Percentiles rank a stretch among this genome's conserved stretches.
Conservation (phyloP, 2,113 vertebrate species). For the Panthera tigris region DNA sequence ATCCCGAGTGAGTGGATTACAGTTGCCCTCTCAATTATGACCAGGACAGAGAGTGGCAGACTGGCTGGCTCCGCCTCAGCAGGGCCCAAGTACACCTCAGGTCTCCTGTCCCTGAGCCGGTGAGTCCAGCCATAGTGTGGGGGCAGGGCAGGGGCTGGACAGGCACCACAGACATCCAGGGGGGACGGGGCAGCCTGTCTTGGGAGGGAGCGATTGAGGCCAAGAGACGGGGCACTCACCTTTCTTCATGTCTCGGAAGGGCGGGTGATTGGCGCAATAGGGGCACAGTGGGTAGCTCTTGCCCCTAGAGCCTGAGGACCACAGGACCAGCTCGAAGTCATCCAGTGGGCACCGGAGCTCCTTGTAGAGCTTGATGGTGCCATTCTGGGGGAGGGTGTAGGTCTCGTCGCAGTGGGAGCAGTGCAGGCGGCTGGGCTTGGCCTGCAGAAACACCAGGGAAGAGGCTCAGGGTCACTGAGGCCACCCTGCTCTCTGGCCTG, state of each 20-base stretch:
- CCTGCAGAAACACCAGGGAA: slow-evolving; percentile 80
- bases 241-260: slow-evolving; percentile 99
- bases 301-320: slow-evolving; percentile 95
- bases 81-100: no score
- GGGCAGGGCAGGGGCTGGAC: neutral
- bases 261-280: slow-evolving; percentile 97
- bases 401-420: slow-evolving; percentile 99
- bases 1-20: neutral
- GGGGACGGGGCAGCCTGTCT: neutral
- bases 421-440: slow-evolving; percentile 96
- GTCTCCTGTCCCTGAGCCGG: neutral
- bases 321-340: slow-evolving; percentile 97
- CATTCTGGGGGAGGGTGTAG: slow-evolving; percentile 96
- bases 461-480: neutral
- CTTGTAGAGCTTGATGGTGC: slow-evolving; percentile 98
- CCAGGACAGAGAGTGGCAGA: neutral
- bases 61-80: neutral
- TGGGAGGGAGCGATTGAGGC: neutral
- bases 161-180: neutral
- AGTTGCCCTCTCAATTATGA: neutral
- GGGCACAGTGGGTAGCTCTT: slow-evolving; percentile 98
- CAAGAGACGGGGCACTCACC: slow-evolving; percentile 81
- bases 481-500: rapidly evolving
- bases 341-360: slow-evolving; percentile 97
- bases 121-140: neutral